Conservation (phyloP, 2,113 vertebrate species). For the Channa argus region DNA sequence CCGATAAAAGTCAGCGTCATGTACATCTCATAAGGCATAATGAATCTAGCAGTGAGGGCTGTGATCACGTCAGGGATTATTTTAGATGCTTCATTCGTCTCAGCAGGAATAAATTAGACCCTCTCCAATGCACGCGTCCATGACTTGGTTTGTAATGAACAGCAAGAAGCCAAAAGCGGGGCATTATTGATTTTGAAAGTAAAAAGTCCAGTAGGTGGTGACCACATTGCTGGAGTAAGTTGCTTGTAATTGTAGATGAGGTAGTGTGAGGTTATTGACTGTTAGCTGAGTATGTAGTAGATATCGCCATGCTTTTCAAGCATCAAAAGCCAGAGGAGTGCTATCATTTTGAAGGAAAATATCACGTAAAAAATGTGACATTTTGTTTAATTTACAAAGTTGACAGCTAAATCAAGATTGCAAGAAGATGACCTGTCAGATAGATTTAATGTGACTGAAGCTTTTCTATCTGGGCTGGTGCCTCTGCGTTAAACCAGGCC, state of each 20-base stretch:
- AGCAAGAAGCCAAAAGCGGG: slow-evolving; percentile 51
- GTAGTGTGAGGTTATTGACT: slow-evolving; percentile 49
- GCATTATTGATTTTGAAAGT: slow-evolving; percentile 67
- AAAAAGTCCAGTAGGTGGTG: slow-evolving; percentile 45
- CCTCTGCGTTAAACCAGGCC: slow-evolving; percentile 26
- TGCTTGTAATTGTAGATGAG: slow-evolving; percentile 54
- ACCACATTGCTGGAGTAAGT: slow-evolving; percentile 53
- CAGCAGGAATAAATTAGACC: slow-evolving; percentile 57
- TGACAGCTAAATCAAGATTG: slow-evolving; percentile 40
- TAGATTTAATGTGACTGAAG: slow-evolving; percentile 48
- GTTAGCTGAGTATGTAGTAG: slow-evolving; percentile 13
- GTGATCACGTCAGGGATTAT: slow-evolving; percentile 65
- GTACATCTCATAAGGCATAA: slow-evolving; percentile 35
- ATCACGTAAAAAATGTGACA: slow-evolving; percentile 8
- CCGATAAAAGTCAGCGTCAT: slow-evolving; percentile 44
- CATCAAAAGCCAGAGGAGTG: background rate
- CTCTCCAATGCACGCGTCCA: slow-evolving; percentile 44
- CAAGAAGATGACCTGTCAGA: slow-evolving; percentile 52
- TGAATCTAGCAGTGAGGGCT: slow-evolving; percentile 49
- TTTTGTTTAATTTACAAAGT: slow-evolving; percentile 37
- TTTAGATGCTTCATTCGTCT: slow-evolving; percentile 52
- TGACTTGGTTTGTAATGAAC: slow-evolving; percentile 60
- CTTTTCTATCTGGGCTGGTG: slow-evolving; percentile 15
- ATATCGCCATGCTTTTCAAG: slow-evolving; percentile 39
- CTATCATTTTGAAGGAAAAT: background rate